Conservation (phyloP, 2,888 invertebrate genomes). For the Tryphoninae sp. region DNA sequence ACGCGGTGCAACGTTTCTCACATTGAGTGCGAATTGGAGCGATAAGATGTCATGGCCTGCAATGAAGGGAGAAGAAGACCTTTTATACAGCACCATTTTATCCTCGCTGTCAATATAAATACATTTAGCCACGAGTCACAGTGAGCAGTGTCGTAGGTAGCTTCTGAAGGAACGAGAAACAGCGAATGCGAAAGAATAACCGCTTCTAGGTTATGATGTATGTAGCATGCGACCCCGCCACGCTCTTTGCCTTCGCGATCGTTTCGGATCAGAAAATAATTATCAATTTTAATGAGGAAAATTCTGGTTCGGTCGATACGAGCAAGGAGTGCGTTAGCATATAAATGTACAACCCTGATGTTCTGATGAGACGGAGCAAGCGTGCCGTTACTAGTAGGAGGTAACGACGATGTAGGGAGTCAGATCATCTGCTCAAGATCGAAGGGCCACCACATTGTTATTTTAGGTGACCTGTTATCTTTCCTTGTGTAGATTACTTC, state of each 20-base stretch:
- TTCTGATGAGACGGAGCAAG: neutral
- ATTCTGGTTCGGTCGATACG: neutral
- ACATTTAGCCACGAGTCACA: neutral
- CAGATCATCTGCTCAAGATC: no score
- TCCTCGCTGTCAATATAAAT: conserved; percentile 16
- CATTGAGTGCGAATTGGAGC: neutral
- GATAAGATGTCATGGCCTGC: conserved; percentile 30
- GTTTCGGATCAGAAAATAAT: conserved; percentile 38
- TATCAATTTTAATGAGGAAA: neutral
- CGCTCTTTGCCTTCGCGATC: conserved; percentile 29
- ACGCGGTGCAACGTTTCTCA: neutral
- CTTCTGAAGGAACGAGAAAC: neutral
- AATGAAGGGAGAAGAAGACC: conserved; percentile 28
- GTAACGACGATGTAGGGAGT: no score
- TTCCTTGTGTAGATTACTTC: no score
- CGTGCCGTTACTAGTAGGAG: no score
- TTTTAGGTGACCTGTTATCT: no score
- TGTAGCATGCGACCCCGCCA: conserved; percentile 44
- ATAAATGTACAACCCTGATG: neutral
- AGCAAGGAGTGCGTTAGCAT: neutral
- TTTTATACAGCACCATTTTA: neutral
- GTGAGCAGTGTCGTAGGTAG: neutral
- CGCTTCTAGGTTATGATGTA: conserved; percentile 37
- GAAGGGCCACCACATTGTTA: no score
- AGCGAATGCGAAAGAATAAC: neutral